These are phyloP conservation scores for Alloscopus bannaensis DNA, from an alignment of 2,888 invertebrate species.

Conservation along the genomic window DNA sequence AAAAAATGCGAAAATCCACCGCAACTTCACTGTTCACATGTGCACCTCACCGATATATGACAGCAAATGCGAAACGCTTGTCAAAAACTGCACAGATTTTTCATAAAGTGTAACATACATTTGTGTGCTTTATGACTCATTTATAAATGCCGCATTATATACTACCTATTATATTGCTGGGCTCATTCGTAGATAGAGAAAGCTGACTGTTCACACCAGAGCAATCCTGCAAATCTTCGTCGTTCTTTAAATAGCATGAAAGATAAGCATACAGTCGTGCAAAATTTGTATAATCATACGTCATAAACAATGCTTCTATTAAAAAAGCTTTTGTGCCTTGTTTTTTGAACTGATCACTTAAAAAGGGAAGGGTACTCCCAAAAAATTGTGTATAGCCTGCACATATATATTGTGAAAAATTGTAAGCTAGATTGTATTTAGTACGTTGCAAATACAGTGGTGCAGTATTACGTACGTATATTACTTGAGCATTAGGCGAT, in stretches of 20 bases:
- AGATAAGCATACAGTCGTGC: slow-evolving; percentile 3
- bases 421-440: no score
- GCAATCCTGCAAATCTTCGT: slow-evolving; percentile 25
- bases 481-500: no score
- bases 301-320: background rate
- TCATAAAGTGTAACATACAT: background rate
- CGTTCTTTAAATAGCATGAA: slow-evolving; percentile 19
- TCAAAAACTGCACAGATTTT: slow-evolving; percentile 18
- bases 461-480: no score
- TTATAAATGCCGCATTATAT: no score
- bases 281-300: slow-evolving; percentile 15
- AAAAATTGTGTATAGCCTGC: background rate
- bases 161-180: background rate
- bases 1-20: no score
- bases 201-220: slow-evolving; percentile 45
- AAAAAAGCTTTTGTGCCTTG: background rate
- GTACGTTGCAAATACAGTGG: no score
- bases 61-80: slow-evolving; percentile 38
- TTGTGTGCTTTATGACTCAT: background rate
- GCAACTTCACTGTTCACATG: slow-evolving; percentile 6
- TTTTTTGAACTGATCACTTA: slow-evolving; percentile 10
- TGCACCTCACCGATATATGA: slow-evolving; percentile 27
- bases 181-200: slow-evolving; percentile 34
- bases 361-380: slow-evolving; percentile 9
- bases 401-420: no score